phyloP scores from a whole-genome alignment of 2,797 vertebrate genomes.

The Aeoliscus strigatus region DNA sequence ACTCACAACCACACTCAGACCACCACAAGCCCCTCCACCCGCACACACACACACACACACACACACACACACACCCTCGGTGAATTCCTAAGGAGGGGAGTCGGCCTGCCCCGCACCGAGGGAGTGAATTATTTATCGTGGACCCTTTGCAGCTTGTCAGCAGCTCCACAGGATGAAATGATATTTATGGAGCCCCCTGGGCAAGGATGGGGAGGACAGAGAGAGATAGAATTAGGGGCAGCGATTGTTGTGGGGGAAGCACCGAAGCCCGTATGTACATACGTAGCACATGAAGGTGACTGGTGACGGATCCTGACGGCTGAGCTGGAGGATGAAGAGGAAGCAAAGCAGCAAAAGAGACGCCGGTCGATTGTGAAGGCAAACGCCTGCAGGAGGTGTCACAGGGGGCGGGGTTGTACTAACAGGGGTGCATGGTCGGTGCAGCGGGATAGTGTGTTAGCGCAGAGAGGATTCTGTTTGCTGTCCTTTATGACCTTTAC shows the following conservation, averaged over 20 bases:
- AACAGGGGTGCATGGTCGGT: constrained; percentile 5
- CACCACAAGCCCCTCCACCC: constrained; percentile 28
- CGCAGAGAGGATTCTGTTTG: not conserved
- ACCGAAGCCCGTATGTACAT: constrained; percentile 38
- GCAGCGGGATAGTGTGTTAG: not conserved
- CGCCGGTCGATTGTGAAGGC: constrained; percentile 3
- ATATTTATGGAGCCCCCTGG: constrained; percentile 87
- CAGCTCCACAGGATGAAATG: constrained; percentile 82
- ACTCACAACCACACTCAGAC: constrained; percentile 14
- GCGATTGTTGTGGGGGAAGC: constrained; percentile 6
- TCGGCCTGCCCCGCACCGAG: constrained; percentile 58
- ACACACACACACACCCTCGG: constrained; percentile 48
- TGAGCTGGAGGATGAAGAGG: not conserved
- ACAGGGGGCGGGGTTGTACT: no score
- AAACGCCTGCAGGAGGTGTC: no score
- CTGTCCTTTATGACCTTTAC: no score
- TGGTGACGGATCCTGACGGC: not conserved
- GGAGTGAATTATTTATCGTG: constrained; percentile 85
- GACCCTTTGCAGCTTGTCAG: constrained; percentile 82
- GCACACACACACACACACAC: constrained; percentile 50
- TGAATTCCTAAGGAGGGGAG: constrained; percentile 82
- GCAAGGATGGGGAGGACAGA: constrained; percentile 62
- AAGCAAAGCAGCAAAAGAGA: not conserved
- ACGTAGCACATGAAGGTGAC: constrained; percentile 8
- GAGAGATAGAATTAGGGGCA: constrained; percentile 46